These are phyloP conservation scores for Ischnura elegans DNA, from an alignment of 2,888 invertebrate species.

Conservation along the genomic window DNA sequence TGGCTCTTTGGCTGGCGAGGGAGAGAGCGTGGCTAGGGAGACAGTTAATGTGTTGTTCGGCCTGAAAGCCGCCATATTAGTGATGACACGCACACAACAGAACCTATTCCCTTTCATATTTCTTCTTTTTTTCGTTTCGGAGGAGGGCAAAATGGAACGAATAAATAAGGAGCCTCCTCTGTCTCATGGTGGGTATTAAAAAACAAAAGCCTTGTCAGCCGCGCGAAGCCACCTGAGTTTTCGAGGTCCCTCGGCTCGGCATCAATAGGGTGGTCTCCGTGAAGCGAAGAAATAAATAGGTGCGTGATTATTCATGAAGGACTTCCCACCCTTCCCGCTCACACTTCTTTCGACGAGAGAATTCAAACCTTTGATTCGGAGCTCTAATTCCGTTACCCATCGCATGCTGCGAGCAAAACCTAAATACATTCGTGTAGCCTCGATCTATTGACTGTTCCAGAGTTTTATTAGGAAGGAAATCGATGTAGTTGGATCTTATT, in stretches of 20 bases:
- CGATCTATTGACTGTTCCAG: no score
- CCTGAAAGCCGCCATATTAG: conserved; percentile 22
- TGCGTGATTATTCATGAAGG: neutral
- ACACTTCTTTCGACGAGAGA: neutral
- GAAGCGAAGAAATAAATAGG: neutral
- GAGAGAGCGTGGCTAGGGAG: neutral
- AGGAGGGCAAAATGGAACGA: conserved; percentile 8
- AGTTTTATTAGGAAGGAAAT: no score
- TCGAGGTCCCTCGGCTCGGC: neutral
- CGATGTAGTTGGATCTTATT: no score
- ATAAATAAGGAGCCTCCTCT: conserved; percentile 30
- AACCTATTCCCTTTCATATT: neutral
- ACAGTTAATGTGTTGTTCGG: conserved; percentile 1
- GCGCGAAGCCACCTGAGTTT: neutral
- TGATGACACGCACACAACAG: conserved; percentile 29
- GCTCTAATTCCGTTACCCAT: neutral
- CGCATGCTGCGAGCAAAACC: neutral
- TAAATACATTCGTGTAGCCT: no score
- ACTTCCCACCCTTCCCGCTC: neutral
- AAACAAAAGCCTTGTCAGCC: neutral
- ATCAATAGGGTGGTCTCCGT: neutral
- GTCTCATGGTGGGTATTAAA: neutral
- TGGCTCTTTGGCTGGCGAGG: neutral
- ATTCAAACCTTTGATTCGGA: neutral
- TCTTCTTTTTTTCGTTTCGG: neutral